Conservation (phyloP, 2,113 vertebrate species). For the Brevimyrus niger region DNA sequence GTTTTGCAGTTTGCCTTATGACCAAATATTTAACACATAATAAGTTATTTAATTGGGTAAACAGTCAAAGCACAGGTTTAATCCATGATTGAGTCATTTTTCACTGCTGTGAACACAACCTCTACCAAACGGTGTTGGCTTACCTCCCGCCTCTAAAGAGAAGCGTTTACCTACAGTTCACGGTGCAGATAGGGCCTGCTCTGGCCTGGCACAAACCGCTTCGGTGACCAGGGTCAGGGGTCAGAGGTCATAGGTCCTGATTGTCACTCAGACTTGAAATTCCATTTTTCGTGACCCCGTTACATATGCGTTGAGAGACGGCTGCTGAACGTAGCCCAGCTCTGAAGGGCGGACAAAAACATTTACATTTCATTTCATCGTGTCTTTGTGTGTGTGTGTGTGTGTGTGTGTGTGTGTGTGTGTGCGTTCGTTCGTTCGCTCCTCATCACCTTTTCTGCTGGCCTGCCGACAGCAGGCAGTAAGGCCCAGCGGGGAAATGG, state of each 20-base stretch:
- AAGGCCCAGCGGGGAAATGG: neutral
- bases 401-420: neutral
- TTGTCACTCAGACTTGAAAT: neutral
- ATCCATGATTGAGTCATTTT: neutral
- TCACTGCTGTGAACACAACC: neutral
- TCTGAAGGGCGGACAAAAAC: neutral
- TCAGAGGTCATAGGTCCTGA: neutral
- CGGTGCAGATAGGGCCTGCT: neutral
- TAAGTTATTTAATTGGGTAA: neutral
- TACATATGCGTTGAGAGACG: neutral
- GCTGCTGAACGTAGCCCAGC: neutral
- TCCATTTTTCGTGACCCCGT: neutral
- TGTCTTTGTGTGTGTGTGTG: conserved; percentile 6
- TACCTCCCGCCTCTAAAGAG: neutral
- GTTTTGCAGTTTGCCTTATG: neutral
- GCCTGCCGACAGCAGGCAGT: neutral
- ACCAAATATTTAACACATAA: neutral
- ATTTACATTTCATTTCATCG: neutral
- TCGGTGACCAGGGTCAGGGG: neutral
- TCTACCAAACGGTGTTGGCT: neutral
- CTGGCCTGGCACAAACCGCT: neutral
- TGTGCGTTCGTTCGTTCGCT: neutral
- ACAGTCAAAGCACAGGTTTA: neutral
- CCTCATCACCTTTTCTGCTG: neutral
- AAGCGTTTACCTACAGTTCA: neutral